Percentiles rank a stretch among this genome's conserved stretches.
These are phyloP conservation scores for Diarsia mendica DNA, from an alignment of 2,888 invertebrate species.

Conservation along the genomic window DNA sequence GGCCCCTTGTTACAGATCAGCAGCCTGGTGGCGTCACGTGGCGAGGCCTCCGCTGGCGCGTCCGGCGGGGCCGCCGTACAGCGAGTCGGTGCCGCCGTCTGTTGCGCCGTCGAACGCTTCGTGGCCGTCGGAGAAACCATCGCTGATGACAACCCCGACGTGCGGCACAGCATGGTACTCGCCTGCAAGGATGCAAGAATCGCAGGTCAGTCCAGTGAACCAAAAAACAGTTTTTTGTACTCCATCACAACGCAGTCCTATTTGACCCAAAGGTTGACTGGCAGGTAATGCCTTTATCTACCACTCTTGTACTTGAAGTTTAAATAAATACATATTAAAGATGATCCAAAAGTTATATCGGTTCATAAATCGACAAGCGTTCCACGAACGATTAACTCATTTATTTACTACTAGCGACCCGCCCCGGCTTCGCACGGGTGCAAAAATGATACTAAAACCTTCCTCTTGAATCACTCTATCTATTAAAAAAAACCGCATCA, in stretches of 20 bases:
- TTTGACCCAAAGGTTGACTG: no score
- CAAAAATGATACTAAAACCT: no score
- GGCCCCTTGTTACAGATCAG: conserved; percentile 91
- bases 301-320: no score
- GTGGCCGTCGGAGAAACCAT: conserved; percentile 99
- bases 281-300: no score
- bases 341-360: background rate
- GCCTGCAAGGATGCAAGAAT: conserved; percentile 99
- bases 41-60: conserved; percentile 91
- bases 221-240: background rate
- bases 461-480: no score
- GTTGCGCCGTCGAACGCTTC: conserved; percentile 99
- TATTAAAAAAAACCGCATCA: no score
- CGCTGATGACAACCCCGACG: conserved; percentile 99
- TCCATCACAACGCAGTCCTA: no score
- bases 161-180: conserved; percentile 99
- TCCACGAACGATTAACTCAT: conserved; percentile 8
- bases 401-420: conserved; percentile 13
- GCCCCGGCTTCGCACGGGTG: no score
- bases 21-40: conserved; percentile 96
- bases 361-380: background rate
- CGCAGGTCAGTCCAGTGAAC: conserved; percentile 93
- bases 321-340: background rate
- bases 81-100: conserved; percentile 98
- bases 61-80: conserved; percentile 92